Conservation (phyloP, 2,888 invertebrate genomes). For the Lepidocyrtinus sp. region DNA sequence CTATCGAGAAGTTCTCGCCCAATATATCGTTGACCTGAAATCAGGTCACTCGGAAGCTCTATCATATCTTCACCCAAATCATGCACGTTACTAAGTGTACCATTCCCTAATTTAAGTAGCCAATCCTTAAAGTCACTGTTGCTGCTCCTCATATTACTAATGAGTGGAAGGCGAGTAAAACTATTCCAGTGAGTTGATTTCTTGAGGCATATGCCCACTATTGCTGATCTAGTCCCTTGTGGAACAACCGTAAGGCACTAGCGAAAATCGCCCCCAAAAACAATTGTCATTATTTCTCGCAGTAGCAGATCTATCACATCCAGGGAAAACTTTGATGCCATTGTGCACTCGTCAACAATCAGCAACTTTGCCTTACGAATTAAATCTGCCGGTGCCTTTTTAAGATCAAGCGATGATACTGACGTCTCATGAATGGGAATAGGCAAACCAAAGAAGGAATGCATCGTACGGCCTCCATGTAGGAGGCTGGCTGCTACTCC, state of each 20-base stretch:
- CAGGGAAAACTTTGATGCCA: not conserved
- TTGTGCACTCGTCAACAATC: constrained; percentile 4
- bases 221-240: constrained; percentile 31
- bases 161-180: constrained; percentile 34
- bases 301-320: not conserved
- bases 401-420: constrained; percentile 13
- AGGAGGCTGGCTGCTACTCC: constrained; percentile 71
- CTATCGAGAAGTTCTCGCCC: too few species aligned
- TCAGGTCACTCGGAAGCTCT: too few species aligned
- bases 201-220: constrained; percentile 49
- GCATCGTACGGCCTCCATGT: constrained; percentile 71
- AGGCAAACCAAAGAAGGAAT: constrained; percentile 71
- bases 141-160: constrained; percentile 48
- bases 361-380: not conserved
- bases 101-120: constrained; percentile 56
- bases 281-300: constrained; percentile 12
- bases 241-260: constrained; percentile 47
- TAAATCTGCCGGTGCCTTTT: constrained; percentile 45
- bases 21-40: too few species aligned
- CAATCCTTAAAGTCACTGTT: constrained; percentile 55
- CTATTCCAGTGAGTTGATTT: constrained; percentile 21
- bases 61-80: constrained; percentile 30
- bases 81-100: constrained; percentile 14
- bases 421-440: constrained; percentile 27
- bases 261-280: constrained; percentile 40